phyloP scores from a whole-genome alignment of 1,140 invertebrate species.

The Zaprionus camerounensis region DNA sequence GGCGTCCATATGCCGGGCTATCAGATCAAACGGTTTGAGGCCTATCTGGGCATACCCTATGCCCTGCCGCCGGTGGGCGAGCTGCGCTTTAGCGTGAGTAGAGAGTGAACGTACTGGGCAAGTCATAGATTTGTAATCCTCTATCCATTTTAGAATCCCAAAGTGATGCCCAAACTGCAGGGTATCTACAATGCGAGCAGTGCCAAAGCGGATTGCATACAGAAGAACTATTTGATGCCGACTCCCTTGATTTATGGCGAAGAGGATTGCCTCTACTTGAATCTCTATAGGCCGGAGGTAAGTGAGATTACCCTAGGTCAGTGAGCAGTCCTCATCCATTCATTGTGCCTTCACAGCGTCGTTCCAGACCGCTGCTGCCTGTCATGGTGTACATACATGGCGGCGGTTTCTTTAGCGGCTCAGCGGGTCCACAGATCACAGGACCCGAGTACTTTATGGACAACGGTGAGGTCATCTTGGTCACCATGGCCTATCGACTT shows the following conservation, averaged over 20 bases:
- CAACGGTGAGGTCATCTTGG: constrained; percentile 70
- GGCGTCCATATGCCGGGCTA: constrained; percentile 65
- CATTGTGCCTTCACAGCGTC: constrained; percentile 1
- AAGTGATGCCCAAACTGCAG: constrained; percentile 55
- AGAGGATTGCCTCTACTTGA: constrained; percentile 88
- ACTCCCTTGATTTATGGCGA: constrained; percentile 66
- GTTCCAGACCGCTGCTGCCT: constrained; percentile 54
- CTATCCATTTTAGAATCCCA: constrained; percentile 61
- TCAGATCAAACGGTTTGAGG: constrained; percentile 65
- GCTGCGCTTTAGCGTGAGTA: constrained; percentile 72
- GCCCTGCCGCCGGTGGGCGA: constrained; percentile 73
- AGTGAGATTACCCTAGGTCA: not conserved
- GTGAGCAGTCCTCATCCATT: not conserved
- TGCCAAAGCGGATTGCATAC: constrained; percentile 71
- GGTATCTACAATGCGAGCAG: constrained; percentile 65
- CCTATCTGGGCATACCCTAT: constrained; percentile 80
- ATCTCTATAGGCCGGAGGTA: constrained; percentile 87
- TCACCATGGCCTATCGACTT: constrained; percentile 74
- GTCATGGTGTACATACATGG: constrained; percentile 85
- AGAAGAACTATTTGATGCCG: constrained; percentile 80
- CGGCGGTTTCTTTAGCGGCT: constrained; percentile 85
- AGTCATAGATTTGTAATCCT: too few relatives aligned
- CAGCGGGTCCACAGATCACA: constrained; percentile 57
- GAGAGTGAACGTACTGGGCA: not conserved
- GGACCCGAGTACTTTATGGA: constrained; percentile 85